These are phyloP conservation scores for Trinorchestia longiramus DNA, from an alignment of 1,140 invertebrate species.

Conservation along the genomic window DNA sequence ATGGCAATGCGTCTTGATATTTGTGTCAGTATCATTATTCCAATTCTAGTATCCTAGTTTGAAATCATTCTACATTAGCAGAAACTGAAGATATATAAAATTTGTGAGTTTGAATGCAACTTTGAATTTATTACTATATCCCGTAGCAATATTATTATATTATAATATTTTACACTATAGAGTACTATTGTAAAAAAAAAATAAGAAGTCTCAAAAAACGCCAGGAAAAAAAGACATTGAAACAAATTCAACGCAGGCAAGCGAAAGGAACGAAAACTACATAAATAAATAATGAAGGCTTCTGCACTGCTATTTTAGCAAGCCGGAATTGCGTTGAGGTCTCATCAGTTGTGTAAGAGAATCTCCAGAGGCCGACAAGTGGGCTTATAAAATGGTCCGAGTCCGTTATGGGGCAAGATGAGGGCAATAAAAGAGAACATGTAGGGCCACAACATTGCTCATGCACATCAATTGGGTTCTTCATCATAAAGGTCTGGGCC, in stretches of 20 bases:
- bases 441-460: conserved; percentile 29
- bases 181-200: too few species aligned
- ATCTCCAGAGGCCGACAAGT: not conserved
- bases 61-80: too few species aligned
- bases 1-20: too few species aligned
- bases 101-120: too few species aligned
- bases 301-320: not conserved
- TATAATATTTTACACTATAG: too few species aligned
- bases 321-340: not conserved
- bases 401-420: not conserved
- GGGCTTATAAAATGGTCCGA: conserved; percentile 35
- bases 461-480: conserved; percentile 42
- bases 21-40: too few species aligned
- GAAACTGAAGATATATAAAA: too few species aligned
- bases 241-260: not conserved
- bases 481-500: conserved; percentile 26
- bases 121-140: too few species aligned
- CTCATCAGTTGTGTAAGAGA: not conserved
- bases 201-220: not conserved
- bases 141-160: too few species aligned
- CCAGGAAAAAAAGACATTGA: not conserved
- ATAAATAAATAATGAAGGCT: not conserved
- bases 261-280: not conserved
- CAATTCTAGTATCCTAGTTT: too few species aligned
- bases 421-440: conserved; percentile 27